phyloP scores from a whole-genome alignment of 2,797 vertebrate genomes.

The Cynodonichthys magdalenae region DNA sequence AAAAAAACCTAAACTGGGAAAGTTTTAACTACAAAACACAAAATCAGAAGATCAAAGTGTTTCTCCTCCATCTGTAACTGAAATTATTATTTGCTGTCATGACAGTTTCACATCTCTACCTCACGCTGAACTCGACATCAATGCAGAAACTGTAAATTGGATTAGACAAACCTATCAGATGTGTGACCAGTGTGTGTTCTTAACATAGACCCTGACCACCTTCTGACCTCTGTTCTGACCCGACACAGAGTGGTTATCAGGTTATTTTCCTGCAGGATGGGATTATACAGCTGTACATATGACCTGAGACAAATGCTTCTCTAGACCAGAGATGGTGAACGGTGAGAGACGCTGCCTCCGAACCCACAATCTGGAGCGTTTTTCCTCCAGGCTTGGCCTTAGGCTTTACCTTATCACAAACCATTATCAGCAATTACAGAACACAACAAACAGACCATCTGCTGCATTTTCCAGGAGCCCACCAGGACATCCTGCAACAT shows the following conservation, averaged over 20 bases:
- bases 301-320: conserved; percentile 17
- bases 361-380: conserved; percentile 7
- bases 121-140: conserved; percentile 12
- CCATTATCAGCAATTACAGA: conserved; percentile 49
- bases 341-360: conserved; percentile 37
- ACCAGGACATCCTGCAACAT: conserved; percentile 31
- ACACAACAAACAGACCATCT: conserved; percentile 22
- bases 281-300: conserved; percentile 24
- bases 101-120: conserved; percentile 18
- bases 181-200: conserved; percentile 28
- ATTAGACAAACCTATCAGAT: conserved; percentile 24
- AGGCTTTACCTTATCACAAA: conserved; percentile 21
- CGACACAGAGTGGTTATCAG: conserved; percentile 51
- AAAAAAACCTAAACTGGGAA: too few species aligned
- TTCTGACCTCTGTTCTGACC: conserved; percentile 44
- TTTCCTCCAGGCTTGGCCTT: conserved; percentile 32
- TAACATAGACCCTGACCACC: conserved; percentile 27
- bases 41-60: too few species aligned
- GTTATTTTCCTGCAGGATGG: conserved; percentile 51
- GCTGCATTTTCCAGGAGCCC: neutral
- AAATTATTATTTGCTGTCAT: neutral
- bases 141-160: conserved; percentile 7
- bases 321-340: conserved; percentile 2
- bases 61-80: too few species aligned
- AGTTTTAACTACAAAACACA: too few species aligned